A percentile compares a stretch with the other conserved stretches of the same genome.
These are phyloP conservation scores for Aphis craccivora DNA, from an alignment of 1,140 invertebrate genomes.

Conservation along the genomic window DNA sequence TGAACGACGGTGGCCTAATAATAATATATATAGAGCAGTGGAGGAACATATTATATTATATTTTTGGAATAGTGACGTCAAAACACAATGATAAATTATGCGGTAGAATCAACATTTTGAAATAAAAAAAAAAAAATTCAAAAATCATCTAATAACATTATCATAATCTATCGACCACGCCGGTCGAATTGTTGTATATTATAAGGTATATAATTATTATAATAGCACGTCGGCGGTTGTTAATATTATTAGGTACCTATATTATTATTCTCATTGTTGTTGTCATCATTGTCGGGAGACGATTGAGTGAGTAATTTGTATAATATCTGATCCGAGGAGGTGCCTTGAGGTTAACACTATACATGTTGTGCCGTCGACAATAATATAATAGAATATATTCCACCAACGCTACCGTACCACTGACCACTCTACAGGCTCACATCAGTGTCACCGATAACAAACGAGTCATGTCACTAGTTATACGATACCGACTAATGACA, in stretches of 20 bases:
- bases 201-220: not conserved
- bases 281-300: not conserved
- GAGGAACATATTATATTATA: not conserved
- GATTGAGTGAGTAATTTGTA: not conserved
- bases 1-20: no score
- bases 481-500: not conserved
- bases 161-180: not conserved
- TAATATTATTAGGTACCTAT: not conserved
- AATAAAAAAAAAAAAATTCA: not conserved
- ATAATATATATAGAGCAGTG: not conserved
- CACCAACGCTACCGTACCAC: not conserved
- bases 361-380: not conserved
- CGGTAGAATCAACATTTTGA: not conserved
- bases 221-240: not conserved
- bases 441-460: not conserved
- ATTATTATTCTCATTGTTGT: not conserved
- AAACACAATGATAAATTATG: not conserved
- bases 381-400: slow-evolving; percentile 13
- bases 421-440: not conserved
- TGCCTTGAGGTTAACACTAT: not conserved
- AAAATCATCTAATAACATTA: not conserved
- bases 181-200: not conserved
- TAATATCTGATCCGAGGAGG: not conserved
- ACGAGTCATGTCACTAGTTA: not conserved
- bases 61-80: not conserved